These are phyloP conservation scores for Sinotaia quadrata DNA, from an alignment of 2,888 invertebrate genomes.

Conservation along the genomic window DNA sequence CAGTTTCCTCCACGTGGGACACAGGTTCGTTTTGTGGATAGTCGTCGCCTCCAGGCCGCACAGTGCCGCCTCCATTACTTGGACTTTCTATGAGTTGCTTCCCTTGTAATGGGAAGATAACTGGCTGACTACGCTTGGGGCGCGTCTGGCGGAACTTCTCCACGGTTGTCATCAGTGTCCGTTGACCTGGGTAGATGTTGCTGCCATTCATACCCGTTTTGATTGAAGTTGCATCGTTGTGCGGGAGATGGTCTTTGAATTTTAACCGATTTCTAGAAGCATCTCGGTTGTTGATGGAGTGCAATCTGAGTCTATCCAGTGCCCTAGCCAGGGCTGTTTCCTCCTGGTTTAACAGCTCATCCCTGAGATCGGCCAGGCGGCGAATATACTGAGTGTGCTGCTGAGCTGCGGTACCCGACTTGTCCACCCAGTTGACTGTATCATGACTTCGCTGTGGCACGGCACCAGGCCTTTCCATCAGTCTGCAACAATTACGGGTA, in stretches of 20 bases:
- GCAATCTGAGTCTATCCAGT: slow-evolving; percentile 53
- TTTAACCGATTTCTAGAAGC: slow-evolving; percentile 22
- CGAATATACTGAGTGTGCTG: slow-evolving; percentile 56
- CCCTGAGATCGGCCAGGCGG: slow-evolving; percentile 53
- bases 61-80: neutral
- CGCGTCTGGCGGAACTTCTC: slow-evolving; percentile 56
- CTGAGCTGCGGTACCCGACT: neutral
- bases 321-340: slow-evolving; percentile 55
- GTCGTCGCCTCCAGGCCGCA: neutral
- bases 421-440: neutral
- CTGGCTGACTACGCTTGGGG: slow-evolving; percentile 47
- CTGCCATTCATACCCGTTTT: neutral
- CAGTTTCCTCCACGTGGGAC: slow-evolving; percentile 48
- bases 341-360: slow-evolving; percentile 58
- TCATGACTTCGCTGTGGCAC: slow-evolving; percentile 1
- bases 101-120: slow-evolving; percentile 54
- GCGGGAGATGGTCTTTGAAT: slow-evolving; percentile 1
- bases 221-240: neutral
- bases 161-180: slow-evolving; percentile 55
- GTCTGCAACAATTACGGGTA: slow-evolving; percentile 49
- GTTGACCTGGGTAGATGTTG: slow-evolving; percentile 16
- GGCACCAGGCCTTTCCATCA: slow-evolving; percentile 50
- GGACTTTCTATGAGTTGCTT: slow-evolving; percentile 52
- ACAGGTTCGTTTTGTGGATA: neutral
- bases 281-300: slow-evolving; percentile 40